Evolutionary conservation across 1,140 invertebrate genomes (phyloP).

Genomic region (Leucophenga varia): DNA sequence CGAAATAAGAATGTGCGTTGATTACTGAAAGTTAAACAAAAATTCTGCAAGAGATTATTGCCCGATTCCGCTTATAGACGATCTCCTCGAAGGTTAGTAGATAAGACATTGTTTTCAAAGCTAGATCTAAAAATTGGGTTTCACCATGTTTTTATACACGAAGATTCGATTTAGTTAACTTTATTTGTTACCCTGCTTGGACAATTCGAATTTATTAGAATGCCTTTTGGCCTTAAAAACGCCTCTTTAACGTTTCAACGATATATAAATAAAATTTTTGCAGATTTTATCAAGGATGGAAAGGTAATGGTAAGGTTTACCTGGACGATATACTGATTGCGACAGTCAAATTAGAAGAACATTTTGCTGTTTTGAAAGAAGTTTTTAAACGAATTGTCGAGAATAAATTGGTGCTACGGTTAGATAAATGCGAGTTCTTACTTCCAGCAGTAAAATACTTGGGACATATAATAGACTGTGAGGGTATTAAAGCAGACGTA

Average conservation of each 20-base stretch:
- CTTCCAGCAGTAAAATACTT: slow-evolving; percentile 19
- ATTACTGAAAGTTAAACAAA: too few species aligned
- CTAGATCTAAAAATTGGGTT: slow-evolving; percentile 15
- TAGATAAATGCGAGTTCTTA: slow-evolving; percentile 25
- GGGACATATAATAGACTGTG: slow-evolving; percentile 22
- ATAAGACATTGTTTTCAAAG: slow-evolving; percentile 10
- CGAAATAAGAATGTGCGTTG: too few species aligned
- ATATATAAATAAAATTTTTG: slow-evolving; percentile 30
- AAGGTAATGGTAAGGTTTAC: slow-evolving; percentile 17
- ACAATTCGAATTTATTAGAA: slow-evolving; percentile 21
- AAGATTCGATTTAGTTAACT: slow-evolving; percentile 15
- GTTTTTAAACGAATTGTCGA: slow-evolving; percentile 15
- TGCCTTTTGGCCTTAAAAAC: slow-evolving; percentile 35
- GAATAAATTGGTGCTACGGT: neutral
- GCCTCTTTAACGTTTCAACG: slow-evolving; percentile 24
- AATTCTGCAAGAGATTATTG: too few species aligned
- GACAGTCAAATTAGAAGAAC: slow-evolving; percentile 11
- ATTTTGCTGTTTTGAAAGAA: slow-evolving; percentile 8
- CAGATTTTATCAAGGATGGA: slow-evolving; percentile 11
- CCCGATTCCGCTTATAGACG: slow-evolving; percentile 21
- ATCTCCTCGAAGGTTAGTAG: slow-evolving; percentile 11
- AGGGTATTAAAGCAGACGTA: slow-evolving; percentile 32
- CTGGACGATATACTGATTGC: slow-evolving; percentile 32
- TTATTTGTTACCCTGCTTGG: slow-evolving; percentile 20
- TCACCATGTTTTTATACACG: slow-evolving; percentile 17